Conservation (phyloP, 2,797 vertebrate genomes). For the Notolabrus celidotus region DNA sequence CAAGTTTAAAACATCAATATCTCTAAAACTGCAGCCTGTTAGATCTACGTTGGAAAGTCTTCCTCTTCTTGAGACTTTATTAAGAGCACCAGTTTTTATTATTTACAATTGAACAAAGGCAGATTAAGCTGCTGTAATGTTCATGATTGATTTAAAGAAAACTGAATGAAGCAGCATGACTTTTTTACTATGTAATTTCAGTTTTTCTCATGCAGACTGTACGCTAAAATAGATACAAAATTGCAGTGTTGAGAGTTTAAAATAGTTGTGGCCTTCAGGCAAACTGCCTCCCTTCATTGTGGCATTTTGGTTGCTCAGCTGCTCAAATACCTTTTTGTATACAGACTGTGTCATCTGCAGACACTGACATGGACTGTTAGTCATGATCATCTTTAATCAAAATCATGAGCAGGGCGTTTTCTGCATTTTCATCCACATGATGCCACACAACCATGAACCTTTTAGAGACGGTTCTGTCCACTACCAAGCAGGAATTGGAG, state of each 20-base stretch:
- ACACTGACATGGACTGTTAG: background rate
- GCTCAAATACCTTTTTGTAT: slow-evolving; percentile 28
- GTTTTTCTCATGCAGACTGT: slow-evolving; percentile 27
- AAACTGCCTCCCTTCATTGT: slow-evolving; percentile 35
- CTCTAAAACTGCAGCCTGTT: background rate
- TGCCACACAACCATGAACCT: background rate
- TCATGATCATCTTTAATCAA: background rate
- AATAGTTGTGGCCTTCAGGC: slow-evolving; percentile 69
- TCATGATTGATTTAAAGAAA: slow-evolving; percentile 8
- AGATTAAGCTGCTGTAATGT: background rate
- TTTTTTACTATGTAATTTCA: slow-evolving; percentile 46
- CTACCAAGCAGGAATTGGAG: too few species aligned
- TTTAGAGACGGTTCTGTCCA: background rate
- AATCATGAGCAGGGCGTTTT: background rate
- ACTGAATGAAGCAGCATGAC: slow-evolving; percentile 13
- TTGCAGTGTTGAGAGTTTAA: slow-evolving; percentile 71
- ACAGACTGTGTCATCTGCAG: slow-evolving; percentile 17
- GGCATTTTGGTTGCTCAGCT: slow-evolving; percentile 55
- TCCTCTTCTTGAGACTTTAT: background rate
- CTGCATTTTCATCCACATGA: background rate
- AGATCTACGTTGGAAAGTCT: too few species aligned
- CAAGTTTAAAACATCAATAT: background rate
- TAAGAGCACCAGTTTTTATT: too few species aligned
- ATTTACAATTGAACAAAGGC: background rate
- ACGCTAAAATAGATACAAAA: slow-evolving; percentile 74